These are phyloP conservation scores for Clarias macrocephalus DNA, from an alignment of 2,113 vertebrate species.

Conservation along the genomic window DNA sequence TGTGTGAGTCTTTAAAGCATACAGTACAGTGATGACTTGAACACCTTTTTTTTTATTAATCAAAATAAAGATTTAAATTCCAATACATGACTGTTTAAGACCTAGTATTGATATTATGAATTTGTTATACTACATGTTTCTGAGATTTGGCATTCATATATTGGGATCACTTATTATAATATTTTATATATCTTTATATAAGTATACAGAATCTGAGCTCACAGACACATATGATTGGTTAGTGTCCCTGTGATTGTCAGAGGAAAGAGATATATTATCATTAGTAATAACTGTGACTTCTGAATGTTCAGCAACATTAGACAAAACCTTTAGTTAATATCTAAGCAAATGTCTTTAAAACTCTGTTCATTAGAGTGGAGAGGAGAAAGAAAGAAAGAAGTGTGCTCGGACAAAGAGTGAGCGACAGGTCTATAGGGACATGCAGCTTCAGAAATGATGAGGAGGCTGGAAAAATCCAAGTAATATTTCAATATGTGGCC, in stretches of 20 bases:
- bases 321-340: not conserved
- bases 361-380: too few relatives aligned
- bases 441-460: slow-evolving; percentile 20
- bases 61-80: not conserved
- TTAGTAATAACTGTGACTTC: not conserved
- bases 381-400: slow-evolving; percentile 17
- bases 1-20: not conserved
- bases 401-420: not conserved
- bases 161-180: not conserved
- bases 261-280: not conserved
- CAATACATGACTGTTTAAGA: not conserved
- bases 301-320: not conserved
- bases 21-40: too few relatives aligned
- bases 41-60: not conserved
- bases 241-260: not conserved
- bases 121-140: not conserved
- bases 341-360: not conserved
- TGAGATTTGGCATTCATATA: not conserved
- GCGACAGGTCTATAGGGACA: slow-evolving; percentile 2
- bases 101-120: not conserved
- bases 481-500: slow-evolving; percentile 43
- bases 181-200: not conserved
- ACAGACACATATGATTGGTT: not conserved
- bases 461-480: slow-evolving; percentile 38
- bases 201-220: not conserved